A percentile compares a stretch with the other conserved stretches of the same genome.
phyloP scores from a whole-genome alignment of 1,140 invertebrate species.

The Oncopeltus fasciatus region DNA sequence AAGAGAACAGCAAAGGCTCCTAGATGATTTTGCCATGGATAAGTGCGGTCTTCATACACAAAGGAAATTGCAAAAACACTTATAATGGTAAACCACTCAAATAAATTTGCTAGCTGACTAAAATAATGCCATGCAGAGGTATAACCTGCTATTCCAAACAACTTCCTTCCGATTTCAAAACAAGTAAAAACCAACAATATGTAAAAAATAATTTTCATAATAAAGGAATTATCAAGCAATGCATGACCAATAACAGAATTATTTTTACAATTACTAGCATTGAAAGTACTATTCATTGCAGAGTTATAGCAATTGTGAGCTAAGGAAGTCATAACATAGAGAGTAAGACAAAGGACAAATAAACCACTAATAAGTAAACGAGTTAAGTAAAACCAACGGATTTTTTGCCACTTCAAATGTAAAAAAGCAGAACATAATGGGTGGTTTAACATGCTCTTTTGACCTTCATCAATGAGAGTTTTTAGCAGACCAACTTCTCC shows the following conservation, averaged over 20 bases:
- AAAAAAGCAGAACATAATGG: constrained; percentile 69
- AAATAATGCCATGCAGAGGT: constrained; percentile 61
- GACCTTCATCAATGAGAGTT: constrained; percentile 67
- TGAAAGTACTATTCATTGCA: constrained; percentile 32
- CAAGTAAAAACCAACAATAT: constrained; percentile 53
- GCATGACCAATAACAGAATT: constrained; percentile 50
- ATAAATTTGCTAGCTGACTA: constrained; percentile 64
- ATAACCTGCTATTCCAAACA: constrained; percentile 61
- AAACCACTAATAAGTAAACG: constrained; percentile 62
- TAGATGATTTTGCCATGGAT: constrained; percentile 65
- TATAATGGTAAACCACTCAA: constrained; percentile 69
- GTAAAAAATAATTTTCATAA: constrained; percentile 66
- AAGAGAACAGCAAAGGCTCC: constrained; percentile 69
- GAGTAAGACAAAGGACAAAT: constrained; percentile 59
- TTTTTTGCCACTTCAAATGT: constrained; percentile 76
- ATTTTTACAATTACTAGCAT: constrained; percentile 48
- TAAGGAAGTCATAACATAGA: constrained; percentile 59
- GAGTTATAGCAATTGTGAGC: constrained; percentile 66
- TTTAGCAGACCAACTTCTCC: constrained; percentile 67
- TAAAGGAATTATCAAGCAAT: constrained; percentile 49
- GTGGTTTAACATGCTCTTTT: constrained; percentile 66
- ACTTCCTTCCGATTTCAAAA: constrained; percentile 58
- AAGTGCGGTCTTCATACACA: constrained; percentile 56
- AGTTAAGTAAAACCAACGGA: constrained; percentile 71
- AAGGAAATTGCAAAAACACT: constrained; percentile 68